These are phyloP conservation scores for Lanius ludovicianus DNA, from an alignment of 2,113 vertebrate genomes.

Conservation along the genomic window DNA sequence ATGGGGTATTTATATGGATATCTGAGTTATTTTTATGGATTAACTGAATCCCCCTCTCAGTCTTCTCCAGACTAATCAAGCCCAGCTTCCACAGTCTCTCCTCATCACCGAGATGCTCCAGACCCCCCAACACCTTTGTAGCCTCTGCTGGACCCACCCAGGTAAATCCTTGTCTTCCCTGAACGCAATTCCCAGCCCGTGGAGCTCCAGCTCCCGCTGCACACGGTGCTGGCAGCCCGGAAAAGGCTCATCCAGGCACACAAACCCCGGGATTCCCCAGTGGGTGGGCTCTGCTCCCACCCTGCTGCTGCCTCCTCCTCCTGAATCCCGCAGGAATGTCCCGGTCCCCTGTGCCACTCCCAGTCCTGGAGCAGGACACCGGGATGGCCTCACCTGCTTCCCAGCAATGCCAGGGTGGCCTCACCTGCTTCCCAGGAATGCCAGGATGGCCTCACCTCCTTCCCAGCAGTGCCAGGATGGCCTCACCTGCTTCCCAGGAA, in stretches of 20 bases:
- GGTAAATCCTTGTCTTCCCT: background rate
- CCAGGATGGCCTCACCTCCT: too few species aligned
- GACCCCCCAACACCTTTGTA: background rate
- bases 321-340: background rate
- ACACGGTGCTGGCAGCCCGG: background rate
- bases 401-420: background rate
- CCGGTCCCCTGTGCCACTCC: rapidly evolving
- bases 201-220: rapidly evolving
- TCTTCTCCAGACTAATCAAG: background rate
- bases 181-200: background rate
- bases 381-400: background rate
- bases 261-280: background rate
- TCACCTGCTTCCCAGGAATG: too few species aligned
- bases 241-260: background rate
- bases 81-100: background rate
- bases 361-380: background rate
- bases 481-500: too few species aligned
- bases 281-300: background rate
- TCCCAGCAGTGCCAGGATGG: too few species aligned
- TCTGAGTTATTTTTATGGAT: background rate
- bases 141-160: background rate
- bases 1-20: too few species aligned
- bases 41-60: background rate
- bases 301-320: background rate
- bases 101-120: background rate